Evolutionary conservation across 2,888 invertebrate genomes (phyloP).

Genomic region (Napeogenes inachia): DNA sequence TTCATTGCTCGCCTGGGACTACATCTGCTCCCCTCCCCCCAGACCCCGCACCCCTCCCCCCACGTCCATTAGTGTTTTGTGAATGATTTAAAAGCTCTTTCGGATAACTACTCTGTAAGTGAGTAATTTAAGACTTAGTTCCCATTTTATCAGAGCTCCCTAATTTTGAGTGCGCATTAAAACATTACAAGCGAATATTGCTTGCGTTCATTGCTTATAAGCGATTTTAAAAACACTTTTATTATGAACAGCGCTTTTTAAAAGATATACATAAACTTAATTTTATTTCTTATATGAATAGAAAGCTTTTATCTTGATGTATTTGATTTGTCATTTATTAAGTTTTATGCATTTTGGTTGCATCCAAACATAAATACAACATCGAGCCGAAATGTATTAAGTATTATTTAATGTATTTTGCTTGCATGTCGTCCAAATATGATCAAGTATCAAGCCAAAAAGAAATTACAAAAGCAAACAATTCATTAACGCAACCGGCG

Average conservation of each 20-base stretch:
- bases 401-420: too few species aligned
- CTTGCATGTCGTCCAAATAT: too few species aligned
- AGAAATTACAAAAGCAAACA: conserved; percentile 16
- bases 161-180: conserved; percentile 76
- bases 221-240: conserved; percentile 12
- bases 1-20: conserved; percentile 73
- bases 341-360: too few species aligned
- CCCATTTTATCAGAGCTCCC: conserved; percentile 76
- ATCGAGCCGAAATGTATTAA: not conserved
- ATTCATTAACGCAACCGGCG: conserved; percentile 43
- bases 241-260: too few species aligned
- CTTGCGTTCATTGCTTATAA: conserved; percentile 32
- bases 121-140: conserved; percentile 77
- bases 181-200: conserved; percentile 55
- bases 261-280: too few species aligned
- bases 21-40: conserved; percentile 57
- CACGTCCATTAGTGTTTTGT: conserved; percentile 78
- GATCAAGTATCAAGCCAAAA: not conserved
- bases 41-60: conserved; percentile 52
- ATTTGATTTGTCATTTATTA: too few species aligned
- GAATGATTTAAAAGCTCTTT: conserved; percentile 79
- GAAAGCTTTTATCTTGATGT: too few species aligned
- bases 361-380: too few species aligned
- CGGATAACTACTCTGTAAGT: conserved; percentile 78
- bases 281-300: too few species aligned